These are phyloP conservation scores for Nautilus pompilius DNA, from an alignment of 1,140 invertebrate species.

Conservation along the genomic window DNA sequence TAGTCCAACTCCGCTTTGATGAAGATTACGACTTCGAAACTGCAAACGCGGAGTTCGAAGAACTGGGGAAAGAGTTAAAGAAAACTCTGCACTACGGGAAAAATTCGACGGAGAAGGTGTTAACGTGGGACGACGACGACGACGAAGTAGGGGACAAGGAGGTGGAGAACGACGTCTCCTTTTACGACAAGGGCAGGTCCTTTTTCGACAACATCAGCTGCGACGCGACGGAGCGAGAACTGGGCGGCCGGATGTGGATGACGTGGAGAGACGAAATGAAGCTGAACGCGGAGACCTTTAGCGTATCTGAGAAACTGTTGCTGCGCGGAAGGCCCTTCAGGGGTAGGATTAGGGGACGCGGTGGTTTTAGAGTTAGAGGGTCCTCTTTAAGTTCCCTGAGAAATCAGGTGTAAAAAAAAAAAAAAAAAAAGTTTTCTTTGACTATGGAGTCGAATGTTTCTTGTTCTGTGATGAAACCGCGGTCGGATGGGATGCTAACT, in stretches of 20 bases:
- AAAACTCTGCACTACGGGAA: too few species aligned
- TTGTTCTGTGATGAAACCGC: too few species aligned
- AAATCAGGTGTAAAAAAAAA: too few species aligned
- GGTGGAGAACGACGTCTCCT: slow-evolving; percentile 57
- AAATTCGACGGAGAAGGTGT: too few species aligned
- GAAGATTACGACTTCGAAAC: slow-evolving; percentile 97
- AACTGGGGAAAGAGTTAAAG: slow-evolving; percentile 72
- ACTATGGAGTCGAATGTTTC: too few species aligned
- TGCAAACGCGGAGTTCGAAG: slow-evolving; percentile 86
- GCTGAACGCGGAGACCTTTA: slow-evolving; percentile 97
- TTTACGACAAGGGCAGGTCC: slow-evolving; percentile 93
- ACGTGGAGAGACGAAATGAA: slow-evolving; percentile 97
- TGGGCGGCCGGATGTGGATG: slow-evolving; percentile 70
- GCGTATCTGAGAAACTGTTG: slow-evolving; percentile 65
- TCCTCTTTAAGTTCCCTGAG: too few species aligned
- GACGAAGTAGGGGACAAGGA: slow-evolving; percentile 58
- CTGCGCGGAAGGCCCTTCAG: slow-evolving; percentile 37
- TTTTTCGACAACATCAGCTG: slow-evolving; percentile 99
- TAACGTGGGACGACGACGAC: slow-evolving; percentile 47
- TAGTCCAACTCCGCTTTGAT: slow-evolving; percentile 81
- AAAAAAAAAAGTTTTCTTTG: too few species aligned
- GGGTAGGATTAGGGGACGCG: slow-evolving; percentile 39
- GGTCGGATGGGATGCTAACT: too few species aligned
- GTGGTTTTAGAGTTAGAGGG: slow-evolving; percentile 41
- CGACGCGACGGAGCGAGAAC: slow-evolving; percentile 89